Conservation (phyloP, 1,140 invertebrate genomes). For the Ridgeia piscesae region DNA sequence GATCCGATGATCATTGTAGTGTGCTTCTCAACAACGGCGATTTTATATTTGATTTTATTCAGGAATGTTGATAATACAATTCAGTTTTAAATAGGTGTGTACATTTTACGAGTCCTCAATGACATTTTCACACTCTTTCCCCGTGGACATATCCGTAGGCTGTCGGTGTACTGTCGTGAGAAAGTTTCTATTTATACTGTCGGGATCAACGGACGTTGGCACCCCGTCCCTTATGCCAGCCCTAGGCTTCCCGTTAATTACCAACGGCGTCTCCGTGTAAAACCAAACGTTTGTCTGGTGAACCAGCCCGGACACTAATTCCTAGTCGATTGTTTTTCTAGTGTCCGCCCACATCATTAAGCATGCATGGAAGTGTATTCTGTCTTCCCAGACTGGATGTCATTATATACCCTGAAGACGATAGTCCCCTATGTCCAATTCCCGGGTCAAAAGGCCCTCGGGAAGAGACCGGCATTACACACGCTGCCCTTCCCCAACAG, state of each 20-base stretch:
- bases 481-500: background rate
- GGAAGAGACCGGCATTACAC: background rate
- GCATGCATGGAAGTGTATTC: background rate
- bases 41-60: background rate
- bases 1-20: background rate
- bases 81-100: background rate
- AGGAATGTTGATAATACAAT: background rate
- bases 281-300: background rate
- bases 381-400: background rate
- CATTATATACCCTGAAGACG: background rate
- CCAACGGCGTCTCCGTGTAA: background rate
- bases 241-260: background rate
- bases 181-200: background rate
- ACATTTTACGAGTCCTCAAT: background rate
- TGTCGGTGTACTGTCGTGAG: background rate
- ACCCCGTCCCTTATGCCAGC: background rate
- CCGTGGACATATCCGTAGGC: background rate
- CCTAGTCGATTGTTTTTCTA: slow-evolving; percentile 5
- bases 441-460: slow-evolving; percentile 2
- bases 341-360: background rate
- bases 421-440: background rate
- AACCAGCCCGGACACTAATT: background rate
- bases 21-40: background rate
- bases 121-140: background rate
- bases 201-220: background rate